Percentiles rank a stretch among this genome's conserved stretches.
Conservation (phyloP, 1,140 invertebrate species). For the Tetragnatha versicolor region DNA sequence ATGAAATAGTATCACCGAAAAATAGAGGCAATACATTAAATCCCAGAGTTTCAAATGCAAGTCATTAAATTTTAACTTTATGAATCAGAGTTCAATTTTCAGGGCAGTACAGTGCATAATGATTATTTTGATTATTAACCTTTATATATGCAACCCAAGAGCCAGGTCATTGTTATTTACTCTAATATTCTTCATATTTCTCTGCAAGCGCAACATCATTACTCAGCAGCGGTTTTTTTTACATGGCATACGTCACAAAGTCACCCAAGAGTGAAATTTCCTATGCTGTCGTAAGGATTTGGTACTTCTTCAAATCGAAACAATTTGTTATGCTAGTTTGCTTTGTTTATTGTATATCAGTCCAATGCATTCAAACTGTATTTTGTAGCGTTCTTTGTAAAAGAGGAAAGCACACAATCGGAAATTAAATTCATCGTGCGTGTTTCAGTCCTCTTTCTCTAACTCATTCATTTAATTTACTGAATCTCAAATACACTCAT, state of each 20-base stretch:
- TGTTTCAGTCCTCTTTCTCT: too few relatives aligned
- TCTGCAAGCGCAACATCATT: background rate
- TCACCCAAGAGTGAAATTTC: constrained; percentile 7
- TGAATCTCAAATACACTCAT: too few relatives aligned
- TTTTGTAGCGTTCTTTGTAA: constrained; percentile 5
- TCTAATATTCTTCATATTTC: too few relatives aligned
- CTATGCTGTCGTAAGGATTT: constrained; percentile 1
- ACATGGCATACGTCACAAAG: constrained; percentile 1
- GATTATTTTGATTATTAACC: too few relatives aligned
- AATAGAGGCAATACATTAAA: too few relatives aligned
- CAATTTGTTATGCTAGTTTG: constrained; percentile 13
- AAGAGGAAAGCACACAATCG: background rate
- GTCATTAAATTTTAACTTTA: too few relatives aligned
- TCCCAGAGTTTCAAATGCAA: too few relatives aligned
- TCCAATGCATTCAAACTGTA: background rate
- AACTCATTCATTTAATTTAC: too few relatives aligned
- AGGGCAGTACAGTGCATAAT: too few relatives aligned
- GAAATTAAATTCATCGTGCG: background rate
- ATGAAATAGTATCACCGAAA: too few relatives aligned
- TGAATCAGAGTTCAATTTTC: too few relatives aligned
- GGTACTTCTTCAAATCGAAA: background rate
- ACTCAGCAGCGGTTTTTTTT: background rate
- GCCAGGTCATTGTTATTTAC: constrained; percentile 1
- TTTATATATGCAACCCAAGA: too few relatives aligned
- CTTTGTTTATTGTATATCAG: constrained; percentile 14